Conservation (phyloP, 1,140 invertebrate genomes). For the Lepidostoma basale region DNA sequence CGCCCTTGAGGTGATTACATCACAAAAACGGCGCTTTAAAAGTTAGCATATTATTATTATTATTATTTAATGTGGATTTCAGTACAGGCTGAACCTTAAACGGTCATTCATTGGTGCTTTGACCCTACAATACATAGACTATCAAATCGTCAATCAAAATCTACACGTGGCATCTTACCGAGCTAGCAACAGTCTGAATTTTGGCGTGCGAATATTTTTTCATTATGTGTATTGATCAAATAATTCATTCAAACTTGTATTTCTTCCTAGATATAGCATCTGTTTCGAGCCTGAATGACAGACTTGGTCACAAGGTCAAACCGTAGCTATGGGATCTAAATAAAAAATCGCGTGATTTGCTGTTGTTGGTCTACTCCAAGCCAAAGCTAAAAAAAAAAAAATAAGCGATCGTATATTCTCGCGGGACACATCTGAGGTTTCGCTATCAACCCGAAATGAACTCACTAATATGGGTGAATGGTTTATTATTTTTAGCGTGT, state of each 20-base stretch:
- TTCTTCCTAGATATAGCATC: slow-evolving; percentile 1
- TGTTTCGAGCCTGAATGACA: slow-evolving; percentile 8
- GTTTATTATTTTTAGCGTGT: not conserved
- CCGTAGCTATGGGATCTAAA: not conserved
- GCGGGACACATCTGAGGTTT: not conserved
- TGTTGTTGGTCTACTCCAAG: not conserved
- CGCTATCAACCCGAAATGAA: slow-evolving; percentile 4
- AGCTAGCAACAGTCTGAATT: slow-evolving; percentile 6
- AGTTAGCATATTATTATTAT: too few relatives aligned
- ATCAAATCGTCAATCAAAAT: not conserved
- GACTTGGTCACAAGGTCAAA: slow-evolving; percentile 16
- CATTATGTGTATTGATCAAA: slow-evolving; percentile 1
- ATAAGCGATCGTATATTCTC: too few relatives aligned
- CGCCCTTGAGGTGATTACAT: too few relatives aligned
- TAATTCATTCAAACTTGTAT: not conserved
- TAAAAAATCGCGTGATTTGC: not conserved
- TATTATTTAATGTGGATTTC: too few relatives aligned
- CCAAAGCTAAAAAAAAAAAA: not conserved
- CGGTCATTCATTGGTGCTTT: too few relatives aligned
- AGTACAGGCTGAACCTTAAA: too few relatives aligned
- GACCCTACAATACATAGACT: too few relatives aligned
- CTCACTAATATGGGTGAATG: not conserved
- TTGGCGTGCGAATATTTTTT: not conserved
- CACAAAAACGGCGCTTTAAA: too few relatives aligned
- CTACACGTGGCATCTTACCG: not conserved